These are phyloP conservation scores for Dermatemys mawii DNA, from an alignment of 2,113 vertebrate genomes.

Conservation along the genomic window DNA sequence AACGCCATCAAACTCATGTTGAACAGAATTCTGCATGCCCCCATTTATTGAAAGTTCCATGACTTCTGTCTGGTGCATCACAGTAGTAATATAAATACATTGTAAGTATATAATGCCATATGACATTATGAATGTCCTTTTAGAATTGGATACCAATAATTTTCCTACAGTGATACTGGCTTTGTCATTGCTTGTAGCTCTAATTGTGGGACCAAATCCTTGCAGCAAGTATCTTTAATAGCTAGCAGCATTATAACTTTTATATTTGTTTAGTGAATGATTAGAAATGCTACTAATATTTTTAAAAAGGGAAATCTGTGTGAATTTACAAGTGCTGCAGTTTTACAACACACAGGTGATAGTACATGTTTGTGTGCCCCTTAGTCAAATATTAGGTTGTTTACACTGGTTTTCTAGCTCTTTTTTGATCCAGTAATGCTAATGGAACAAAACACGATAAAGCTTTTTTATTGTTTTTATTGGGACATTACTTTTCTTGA, in stretches of 20 bases:
- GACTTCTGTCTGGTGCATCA: slow-evolving; percentile 28
- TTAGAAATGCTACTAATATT: neutral
- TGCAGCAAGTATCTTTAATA: slow-evolving; percentile 11
- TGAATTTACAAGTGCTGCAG: neutral
- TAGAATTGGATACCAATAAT: slow-evolving; percentile 47
- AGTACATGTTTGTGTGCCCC: accelerated
- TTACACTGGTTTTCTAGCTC: slow-evolving; percentile 20
- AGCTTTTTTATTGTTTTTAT: slow-evolving; percentile 9
- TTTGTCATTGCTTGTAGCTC: slow-evolving; percentile 36
- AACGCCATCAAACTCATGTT: neutral
- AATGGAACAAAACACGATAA: slow-evolving; percentile 6
- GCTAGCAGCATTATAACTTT: neutral
- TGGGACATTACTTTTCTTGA: slow-evolving; percentile 33
- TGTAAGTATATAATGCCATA: slow-evolving; percentile 51
- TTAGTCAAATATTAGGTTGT: slow-evolving; percentile 14
- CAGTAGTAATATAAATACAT: slow-evolving; percentile 26
- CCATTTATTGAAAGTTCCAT: slow-evolving; percentile 20
- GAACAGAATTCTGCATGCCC: neutral
- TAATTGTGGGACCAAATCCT: slow-evolving; percentile 23
- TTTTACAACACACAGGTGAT: neutral
- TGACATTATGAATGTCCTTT: slow-evolving; percentile 33
- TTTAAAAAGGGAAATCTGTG: neutral
- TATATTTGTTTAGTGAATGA: neutral
- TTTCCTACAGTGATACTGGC: slow-evolving; percentile 35
- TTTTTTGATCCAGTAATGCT: slow-evolving; percentile 48